Evolutionary conservation across 1,140 invertebrate genomes (phyloP), one percentile per base, ranked within the genome.

Genomic region (Danaus melanippus): DNA sequence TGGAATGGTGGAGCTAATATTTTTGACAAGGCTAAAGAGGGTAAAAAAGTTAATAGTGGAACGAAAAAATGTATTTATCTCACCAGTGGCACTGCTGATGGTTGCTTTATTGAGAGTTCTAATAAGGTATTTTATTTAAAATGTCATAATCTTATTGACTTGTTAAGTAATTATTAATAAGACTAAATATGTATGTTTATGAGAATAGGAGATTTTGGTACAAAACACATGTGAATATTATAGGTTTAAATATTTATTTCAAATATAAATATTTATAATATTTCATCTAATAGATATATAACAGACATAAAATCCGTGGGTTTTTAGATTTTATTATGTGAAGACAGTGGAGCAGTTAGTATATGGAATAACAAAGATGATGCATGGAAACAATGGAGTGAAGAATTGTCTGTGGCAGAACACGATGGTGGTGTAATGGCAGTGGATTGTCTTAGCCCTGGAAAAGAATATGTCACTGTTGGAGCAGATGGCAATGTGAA

Each of bases 401-500:
- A 76, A 40, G 75, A 79, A 8, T 44, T 71, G 2, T 73, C 71
- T 32, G 75, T 73, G 0, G 63, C 76, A 10, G 84, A 87, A 64
- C 86, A 88, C 72, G 84, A 87, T 71, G 71, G 80, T 56, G 64
- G 69, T 44, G 69, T 73, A 3, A 32, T 86, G 10, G 71, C 71
- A 32, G 60, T 86, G 8, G 84, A 85, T 53, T 75, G 78, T 50
- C 64, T 86, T 7, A 59, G 67, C 2, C 54, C 71, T 9, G 71
- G 65, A 11, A 72, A 75, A 46, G 67, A 73, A 46, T 82, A 79
- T 76, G 70, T 87, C 1, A 84, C 84, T 40, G 76, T 67, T 17
- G 79, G 79, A 40, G 79, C 72, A 53, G 86, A 88, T 74, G 79
- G 79, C 47, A 81, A 83, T 67, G 75, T 81, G n/a, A 87, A 87